Evolutionary conservation across 1,140 invertebrate species (phyloP), one percentile per base, ranked within the genome.

Genomic region (Vollenhovia emeryi): DNA sequence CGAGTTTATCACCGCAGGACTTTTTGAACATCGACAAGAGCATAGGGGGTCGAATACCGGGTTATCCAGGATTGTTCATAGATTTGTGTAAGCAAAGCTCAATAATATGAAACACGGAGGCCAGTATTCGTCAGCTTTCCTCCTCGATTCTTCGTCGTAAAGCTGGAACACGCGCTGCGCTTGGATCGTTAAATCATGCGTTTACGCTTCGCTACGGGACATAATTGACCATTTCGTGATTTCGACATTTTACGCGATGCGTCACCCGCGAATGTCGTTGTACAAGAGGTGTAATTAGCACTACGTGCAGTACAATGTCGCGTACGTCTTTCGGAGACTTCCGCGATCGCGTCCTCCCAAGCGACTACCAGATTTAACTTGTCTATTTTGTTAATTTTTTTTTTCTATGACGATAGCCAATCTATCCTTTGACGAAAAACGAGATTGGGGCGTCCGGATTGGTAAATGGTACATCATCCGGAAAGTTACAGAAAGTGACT

Each of bases 391-490:
- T 66, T 40, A 48, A 79, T 87, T 88, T 40, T 48, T 50, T 64
- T 55, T 48, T 50, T 64, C 48, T 0, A 59, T 60, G 33, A n/a
- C 85, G 86, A 13, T 66, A 93, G 92, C 89, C 40, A 90, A 48
- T 3, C 4, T 93, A 27, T 60, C 74, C 3, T 91, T 93, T 27
- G 86, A 93, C 69, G 89, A 90, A n/a, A 84, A 88, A 27, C 62
- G 74, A n/a, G 92, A 94, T 87, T 92, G 91, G 91, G 92, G 92
- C 13, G 92, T 93, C 55, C 92, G 82, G 18, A 8, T 94, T 45
- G 92, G 92, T 4, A 89, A 90, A 21, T 94, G 93, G 93, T 93
- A 92, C 59, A 83, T 93, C 24, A 93, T 93, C 59, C 86, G 82
- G 40, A 93, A 92, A 84, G 30, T 36, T 68, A 33, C 40, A 55